These are phyloP conservation scores for Scaptodrosophila lebanonensis DNA, from an alignment of 1,140 invertebrate species.

Conservation along the genomic window DNA sequence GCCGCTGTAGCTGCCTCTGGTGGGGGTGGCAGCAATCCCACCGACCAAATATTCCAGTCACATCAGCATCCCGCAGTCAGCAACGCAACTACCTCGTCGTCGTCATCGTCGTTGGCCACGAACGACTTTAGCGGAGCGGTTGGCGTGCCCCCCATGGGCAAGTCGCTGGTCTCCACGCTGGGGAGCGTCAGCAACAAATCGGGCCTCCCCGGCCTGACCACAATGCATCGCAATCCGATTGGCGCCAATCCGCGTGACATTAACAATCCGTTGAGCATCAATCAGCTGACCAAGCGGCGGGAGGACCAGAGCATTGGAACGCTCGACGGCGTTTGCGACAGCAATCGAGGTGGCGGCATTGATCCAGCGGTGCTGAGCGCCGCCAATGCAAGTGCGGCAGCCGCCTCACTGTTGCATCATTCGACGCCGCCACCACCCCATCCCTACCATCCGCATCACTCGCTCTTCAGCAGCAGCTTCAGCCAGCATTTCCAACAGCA, in stretches of 20 bases:
- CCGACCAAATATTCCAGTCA: slow-evolving; percentile 35
- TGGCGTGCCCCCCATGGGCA: too few relatives aligned
- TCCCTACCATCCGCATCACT: slow-evolving; percentile 33
- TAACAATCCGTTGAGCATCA: slow-evolving; percentile 93
- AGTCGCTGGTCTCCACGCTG: not conserved
- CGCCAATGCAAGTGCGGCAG: slow-evolving; percentile 4
- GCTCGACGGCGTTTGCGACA: not conserved
- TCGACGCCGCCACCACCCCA: slow-evolving; percentile 11
- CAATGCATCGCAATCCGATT: slow-evolving; percentile 82
- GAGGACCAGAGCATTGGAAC: slow-evolving; percentile 35
- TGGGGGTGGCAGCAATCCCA: slow-evolving; percentile 8
- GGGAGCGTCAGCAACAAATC: not conserved
- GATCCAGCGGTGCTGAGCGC: slow-evolving; percentile 1
- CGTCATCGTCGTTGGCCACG: slow-evolving; percentile 15
- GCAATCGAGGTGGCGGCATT: not conserved
- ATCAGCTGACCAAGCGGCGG: slow-evolving; percentile 84
- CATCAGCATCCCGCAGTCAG: not conserved
- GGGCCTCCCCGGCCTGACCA: slow-evolving; percentile 10
- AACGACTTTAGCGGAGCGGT: slow-evolving; percentile 29
- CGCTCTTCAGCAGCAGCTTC: slow-evolving; percentile 44
- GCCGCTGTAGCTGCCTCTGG: too few relatives aligned
- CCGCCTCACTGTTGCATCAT: slow-evolving; percentile 21
- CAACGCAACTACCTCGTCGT: slow-evolving; percentile 28
- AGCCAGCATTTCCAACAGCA: slow-evolving; percentile 66
- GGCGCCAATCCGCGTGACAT: slow-evolving; percentile 93